Evolutionary conservation across 2,113 vertebrate species (phyloP), one percentile per base, ranked within the genome.

Genomic region (Drymodes brunneopygia): DNA sequence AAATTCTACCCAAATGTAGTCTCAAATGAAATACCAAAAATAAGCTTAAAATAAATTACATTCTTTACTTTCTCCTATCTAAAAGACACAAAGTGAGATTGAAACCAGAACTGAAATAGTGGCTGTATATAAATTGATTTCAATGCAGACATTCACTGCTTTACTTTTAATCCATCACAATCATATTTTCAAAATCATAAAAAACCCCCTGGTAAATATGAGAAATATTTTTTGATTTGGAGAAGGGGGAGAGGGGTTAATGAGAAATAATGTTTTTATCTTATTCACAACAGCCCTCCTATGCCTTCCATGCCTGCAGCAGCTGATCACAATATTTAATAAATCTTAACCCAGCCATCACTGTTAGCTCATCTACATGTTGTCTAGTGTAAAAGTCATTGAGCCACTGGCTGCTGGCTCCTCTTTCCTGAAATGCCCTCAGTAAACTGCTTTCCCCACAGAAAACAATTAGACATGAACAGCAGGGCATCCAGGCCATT

Each of bases 181-280:
- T 51, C 3, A 2, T 35, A 33, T 50, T 91, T 60, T 78, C 25
- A 79, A 86, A 75, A 36, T 57, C 3, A 47, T 23, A 40, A 66
- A 80, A 71, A 2, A 4, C 1, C 0, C 1, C 12, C 27, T 62
- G 33, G 0, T 5, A 69, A 84, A 21, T 48, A 53, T 7, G 4
- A 83, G 25, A 78, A 89, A 31, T 3, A 6, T 7, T n/a, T 58
- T 78, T 75, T 42, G 17, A 31, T 67, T 50, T 23, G 10, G 16
- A n/a, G 20, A 11, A 11, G 5, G 22, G 6, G 10, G 5, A 33
- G 12, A 31, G 27, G 15, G 9, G 19, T 33, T 9, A 57, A 38
- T 61, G 22, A 33, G 24, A 66, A 8, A 35, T 38, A 67, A 22
- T 22, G 4, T 4, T 83, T 93, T 44, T 40, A 12, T 56, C 13